A percentile compares a stretch with the other conserved stretches of the same genome.
phyloP scores from a whole-genome alignment of 2,888 invertebrate species.

The Cheilosia soror region DNA sequence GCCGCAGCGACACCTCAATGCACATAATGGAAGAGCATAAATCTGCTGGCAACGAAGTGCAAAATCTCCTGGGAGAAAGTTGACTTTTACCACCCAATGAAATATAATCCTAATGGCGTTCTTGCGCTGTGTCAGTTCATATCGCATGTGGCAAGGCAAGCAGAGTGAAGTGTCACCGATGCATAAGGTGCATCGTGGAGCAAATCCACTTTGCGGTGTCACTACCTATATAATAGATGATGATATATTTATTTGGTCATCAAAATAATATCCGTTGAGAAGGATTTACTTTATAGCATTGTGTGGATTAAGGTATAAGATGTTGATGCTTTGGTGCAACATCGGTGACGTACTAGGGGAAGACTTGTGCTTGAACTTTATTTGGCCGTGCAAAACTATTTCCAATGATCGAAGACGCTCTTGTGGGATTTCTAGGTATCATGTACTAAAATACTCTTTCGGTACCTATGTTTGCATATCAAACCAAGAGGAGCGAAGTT shows the following conservation, averaged over 20 bases:
- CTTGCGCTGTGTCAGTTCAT: slow-evolving; percentile 42
- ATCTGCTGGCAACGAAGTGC: slow-evolving; percentile 71
- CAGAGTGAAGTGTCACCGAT: slow-evolving; percentile 4
- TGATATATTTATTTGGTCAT: slow-evolving; percentile 54
- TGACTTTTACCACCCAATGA: slow-evolving; percentile 74
- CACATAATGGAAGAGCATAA: slow-evolving; percentile 70
- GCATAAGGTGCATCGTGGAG: slow-evolving; percentile 55
- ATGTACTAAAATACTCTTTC: too few species aligned
- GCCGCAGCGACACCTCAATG: slow-evolving; percentile 72
- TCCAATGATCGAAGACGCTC: too few species aligned
- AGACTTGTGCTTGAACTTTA: neutral
- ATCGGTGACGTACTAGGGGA: neutral
- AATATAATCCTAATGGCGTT: slow-evolving; percentile 73
- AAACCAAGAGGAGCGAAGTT: too few species aligned
- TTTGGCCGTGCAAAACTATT: neutral
- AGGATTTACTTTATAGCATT: slow-evolving; percentile 1
- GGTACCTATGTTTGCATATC: too few species aligned
- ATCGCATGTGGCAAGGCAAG: neutral
- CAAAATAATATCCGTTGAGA: slow-evolving; percentile 26
- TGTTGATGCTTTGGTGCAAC: too few species aligned
- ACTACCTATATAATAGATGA: slow-evolving; percentile 1
- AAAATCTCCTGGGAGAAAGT: slow-evolving; percentile 61
- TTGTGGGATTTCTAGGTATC: too few species aligned
- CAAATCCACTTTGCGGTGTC: slow-evolving; percentile 45
- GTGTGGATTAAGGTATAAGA: neutral